Evolutionary conservation across 1,140 invertebrate species (phyloP).

Genomic region (Drosophila willistoni): DNA sequence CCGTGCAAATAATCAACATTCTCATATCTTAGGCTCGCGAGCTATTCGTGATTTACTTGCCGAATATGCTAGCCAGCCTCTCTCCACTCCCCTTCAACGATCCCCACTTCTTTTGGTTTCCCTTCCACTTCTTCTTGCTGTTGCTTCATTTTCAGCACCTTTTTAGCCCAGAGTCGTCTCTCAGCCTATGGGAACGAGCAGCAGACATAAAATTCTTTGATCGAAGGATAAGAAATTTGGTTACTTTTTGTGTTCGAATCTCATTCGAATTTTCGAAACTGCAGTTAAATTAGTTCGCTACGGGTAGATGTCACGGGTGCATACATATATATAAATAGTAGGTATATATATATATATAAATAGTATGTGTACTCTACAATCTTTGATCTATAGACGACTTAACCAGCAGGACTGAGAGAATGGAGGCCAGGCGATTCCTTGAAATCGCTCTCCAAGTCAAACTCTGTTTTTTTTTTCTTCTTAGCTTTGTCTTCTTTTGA

Average conservation of each 20-base stretch:
- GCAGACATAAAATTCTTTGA: slow-evolving; percentile 58
- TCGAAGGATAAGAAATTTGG: slow-evolving; percentile 62
- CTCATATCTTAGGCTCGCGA: slow-evolving; percentile 70
- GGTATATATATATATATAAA: slow-evolving; percentile 1
- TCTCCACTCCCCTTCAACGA: slow-evolving; percentile 12
- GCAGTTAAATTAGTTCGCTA: slow-evolving; percentile 59
- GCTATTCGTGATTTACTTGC: slow-evolving; percentile 81
- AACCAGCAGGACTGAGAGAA: slow-evolving; percentile 41
- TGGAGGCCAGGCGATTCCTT: slow-evolving; percentile 66
- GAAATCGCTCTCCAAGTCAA: slow-evolving; percentile 77
- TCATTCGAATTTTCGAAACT: slow-evolving; percentile 32
- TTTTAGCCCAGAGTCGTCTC: slow-evolving; percentile 38
- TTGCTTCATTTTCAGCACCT: slow-evolving; percentile 60
- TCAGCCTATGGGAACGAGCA: slow-evolving; percentile 54
- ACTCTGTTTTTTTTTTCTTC: slow-evolving; percentile 52
- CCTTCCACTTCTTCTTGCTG: slow-evolving; percentile 16
- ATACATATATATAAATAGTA: slow-evolving; percentile 1
- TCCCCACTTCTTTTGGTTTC: slow-evolving; percentile 1
- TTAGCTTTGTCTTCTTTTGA: slow-evolving; percentile 40
- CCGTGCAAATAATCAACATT: slow-evolving; percentile 82
- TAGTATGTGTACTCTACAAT: slow-evolving; percentile 25
- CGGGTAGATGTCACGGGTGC: slow-evolving; percentile 28
- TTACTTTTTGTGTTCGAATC: slow-evolving; percentile 24
- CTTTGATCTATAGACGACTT: slow-evolving; percentile 51
- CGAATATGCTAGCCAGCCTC: slow-evolving; percentile 26